Percentiles rank a stretch among this genome's conserved stretches.
phyloP scores from a whole-genome alignment of 2,797 vertebrate species.

The Crax fasciolata region DNA sequence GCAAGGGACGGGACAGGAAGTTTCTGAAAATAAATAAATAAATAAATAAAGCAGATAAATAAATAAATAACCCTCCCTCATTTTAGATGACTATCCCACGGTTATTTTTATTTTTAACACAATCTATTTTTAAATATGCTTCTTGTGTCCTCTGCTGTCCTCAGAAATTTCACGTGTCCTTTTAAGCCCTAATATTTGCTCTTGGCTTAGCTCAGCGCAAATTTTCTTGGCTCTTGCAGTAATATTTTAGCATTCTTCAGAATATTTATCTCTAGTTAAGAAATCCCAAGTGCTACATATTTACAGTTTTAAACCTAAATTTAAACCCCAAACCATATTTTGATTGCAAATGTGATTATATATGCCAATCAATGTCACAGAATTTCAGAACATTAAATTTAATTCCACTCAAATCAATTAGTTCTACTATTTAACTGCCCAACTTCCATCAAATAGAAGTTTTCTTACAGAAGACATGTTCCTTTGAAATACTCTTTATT shows the following conservation, averaged over 20 bases:
- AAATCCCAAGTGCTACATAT: background rate
- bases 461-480: background rate
- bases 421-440: background rate
- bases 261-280: background rate
- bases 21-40: background rate
- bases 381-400: background rate
- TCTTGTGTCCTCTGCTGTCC: conserved; percentile 43
- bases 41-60: background rate
- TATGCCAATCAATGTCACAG: background rate
- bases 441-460: background rate
- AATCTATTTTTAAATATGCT: conserved; percentile 56
- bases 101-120: conserved; percentile 65
- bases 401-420: background rate
- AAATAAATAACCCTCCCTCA: background rate
- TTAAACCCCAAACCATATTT: background rate
- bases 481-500: background rate
- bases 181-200: background rate
- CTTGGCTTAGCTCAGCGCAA: background rate
- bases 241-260: background rate
- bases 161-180: conserved; percentile 46
- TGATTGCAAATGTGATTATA: background rate
- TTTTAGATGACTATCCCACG: conserved; percentile 52
- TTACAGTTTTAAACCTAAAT: background rate
- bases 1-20: conserved; percentile 41
- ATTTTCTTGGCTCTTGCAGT: background rate